A percentile compares a stretch with the other conserved stretches of the same genome.
Conservation (phyloP, 2,113 vertebrate genomes). For the Lucifuga dentata region DNA sequence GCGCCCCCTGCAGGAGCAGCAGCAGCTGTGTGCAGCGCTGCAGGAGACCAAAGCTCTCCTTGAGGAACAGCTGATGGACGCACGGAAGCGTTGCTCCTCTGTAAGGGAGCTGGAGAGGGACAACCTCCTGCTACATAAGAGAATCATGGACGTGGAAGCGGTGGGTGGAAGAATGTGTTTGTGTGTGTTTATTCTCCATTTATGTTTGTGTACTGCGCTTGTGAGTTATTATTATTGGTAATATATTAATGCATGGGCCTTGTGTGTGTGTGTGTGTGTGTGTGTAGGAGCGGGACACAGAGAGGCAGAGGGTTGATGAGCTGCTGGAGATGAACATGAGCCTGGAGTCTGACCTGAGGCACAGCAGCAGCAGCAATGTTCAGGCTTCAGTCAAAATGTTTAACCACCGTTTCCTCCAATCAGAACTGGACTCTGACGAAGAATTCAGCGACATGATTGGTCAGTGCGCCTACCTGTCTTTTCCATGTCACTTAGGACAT, state of each 20-base stretch:
- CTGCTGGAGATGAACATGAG: conserved; percentile 86
- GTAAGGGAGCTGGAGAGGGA: conserved; percentile 88
- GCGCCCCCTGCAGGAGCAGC: conserved; percentile 85
- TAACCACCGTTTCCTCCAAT: conserved; percentile 62
- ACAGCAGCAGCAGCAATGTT: conserved; percentile 31
- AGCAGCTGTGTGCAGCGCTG: conserved; percentile 83
- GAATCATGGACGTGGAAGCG: conserved; percentile 82
- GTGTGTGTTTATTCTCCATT: background rate
- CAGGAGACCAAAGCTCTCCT: conserved; percentile 88
- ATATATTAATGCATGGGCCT: too few species aligned
- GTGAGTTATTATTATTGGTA: too few species aligned
- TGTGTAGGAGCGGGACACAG: conserved; percentile 84
- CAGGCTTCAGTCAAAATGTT: background rate
- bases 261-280: conserved; percentile 18
- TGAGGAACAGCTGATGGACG: conserved; percentile 86
- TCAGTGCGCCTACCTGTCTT: conserved; percentile 48
- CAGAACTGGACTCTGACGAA: conserved; percentile 79
- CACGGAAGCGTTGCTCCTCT: conserved; percentile 82
- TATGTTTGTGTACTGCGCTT: too few species aligned
- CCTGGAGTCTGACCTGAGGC: conserved; percentile 83
- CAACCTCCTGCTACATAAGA: conserved; percentile 85
- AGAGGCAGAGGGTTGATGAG: conserved; percentile 85
- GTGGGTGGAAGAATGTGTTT: conserved; percentile 71
- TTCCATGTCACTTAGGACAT: conserved; percentile 57
- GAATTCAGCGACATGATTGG: conserved; percentile 73